Percentiles rank a stretch among this genome's conserved stretches.
Evolutionary conservation across 2,888 invertebrate species (phyloP).

Genomic region (Eulithis testata): DNA sequence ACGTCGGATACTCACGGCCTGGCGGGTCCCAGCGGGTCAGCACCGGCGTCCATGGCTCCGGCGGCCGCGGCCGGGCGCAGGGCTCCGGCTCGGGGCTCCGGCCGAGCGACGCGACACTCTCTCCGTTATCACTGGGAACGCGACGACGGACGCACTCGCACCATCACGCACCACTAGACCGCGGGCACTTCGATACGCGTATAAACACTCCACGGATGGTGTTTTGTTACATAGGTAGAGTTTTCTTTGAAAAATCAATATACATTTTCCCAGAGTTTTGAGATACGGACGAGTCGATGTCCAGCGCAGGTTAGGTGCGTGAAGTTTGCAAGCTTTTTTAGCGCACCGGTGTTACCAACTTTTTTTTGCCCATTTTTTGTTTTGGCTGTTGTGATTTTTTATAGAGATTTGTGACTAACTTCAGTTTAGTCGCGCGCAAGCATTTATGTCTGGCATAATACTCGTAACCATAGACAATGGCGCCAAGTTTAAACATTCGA

Average conservation of each 20-base stretch:
- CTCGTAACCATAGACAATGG: slow-evolving; percentile 54
- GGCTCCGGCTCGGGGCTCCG: slow-evolving; percentile 80
- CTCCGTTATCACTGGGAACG: slow-evolving; percentile 81
- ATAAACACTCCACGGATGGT: slow-evolving; percentile 84
- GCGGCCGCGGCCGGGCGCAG: slow-evolving; percentile 73
- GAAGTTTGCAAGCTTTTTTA: slow-evolving; percentile 86
- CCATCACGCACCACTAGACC: slow-evolving; percentile 82
- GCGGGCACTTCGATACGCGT: slow-evolving; percentile 76
- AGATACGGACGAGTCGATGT: slow-evolving; percentile 84
- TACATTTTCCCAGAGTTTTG: slow-evolving; percentile 84
- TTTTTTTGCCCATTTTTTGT: slow-evolving; percentile 85
- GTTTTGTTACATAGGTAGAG: slow-evolving; percentile 85
- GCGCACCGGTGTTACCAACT: slow-evolving; percentile 85
- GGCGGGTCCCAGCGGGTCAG: slow-evolving; percentile 80
- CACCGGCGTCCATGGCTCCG: slow-evolving; percentile 77
- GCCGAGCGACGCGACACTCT: slow-evolving; percentile 82
- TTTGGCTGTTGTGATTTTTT: slow-evolving; percentile 84
- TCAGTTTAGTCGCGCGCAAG: slow-evolving; percentile 59
- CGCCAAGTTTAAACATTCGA: slow-evolving; percentile 50
- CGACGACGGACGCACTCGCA: slow-evolving; percentile 80
- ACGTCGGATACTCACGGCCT: slow-evolving; percentile 81
- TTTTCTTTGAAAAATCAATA: slow-evolving; percentile 86
- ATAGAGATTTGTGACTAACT: slow-evolving; percentile 73
- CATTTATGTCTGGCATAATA: slow-evolving; percentile 74
- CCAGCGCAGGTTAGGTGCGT: slow-evolving; percentile 85